Percentiles rank a stretch among this genome's conserved stretches.
Evolutionary conservation across 2,888 invertebrate species (phyloP).

Genomic region (Phyllotreta cruciferae): DNA sequence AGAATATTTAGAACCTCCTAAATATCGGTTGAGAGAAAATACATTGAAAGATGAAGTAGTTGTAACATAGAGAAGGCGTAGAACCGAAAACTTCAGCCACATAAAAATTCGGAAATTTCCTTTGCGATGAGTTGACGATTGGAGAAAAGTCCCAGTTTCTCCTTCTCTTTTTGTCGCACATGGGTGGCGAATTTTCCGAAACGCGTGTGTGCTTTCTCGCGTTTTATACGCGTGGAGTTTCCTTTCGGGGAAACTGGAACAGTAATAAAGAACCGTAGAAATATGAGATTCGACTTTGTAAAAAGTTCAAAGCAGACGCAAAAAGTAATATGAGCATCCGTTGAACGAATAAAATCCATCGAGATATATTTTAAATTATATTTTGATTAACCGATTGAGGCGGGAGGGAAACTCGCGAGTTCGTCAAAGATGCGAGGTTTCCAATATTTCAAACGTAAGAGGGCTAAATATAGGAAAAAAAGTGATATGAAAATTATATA

Average conservation of each 20-base stretch:
- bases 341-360: constrained; percentile 45
- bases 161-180: too few species aligned
- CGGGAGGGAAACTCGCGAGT: background rate
- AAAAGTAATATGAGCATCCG: constrained; percentile 45
- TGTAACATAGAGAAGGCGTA: too few species aligned
- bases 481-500: too few species aligned
- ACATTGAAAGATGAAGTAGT: too few species aligned
- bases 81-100: too few species aligned
- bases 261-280: constrained; percentile 50
- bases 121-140: constrained; percentile 37
- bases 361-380: constrained; percentile 51
- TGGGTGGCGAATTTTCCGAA: constrained; percentile 35
- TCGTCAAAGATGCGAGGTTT: background rate
- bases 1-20: too few species aligned
- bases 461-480: too few species aligned
- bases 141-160: constrained; percentile 11
- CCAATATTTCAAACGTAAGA: too few species aligned
- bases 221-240: constrained; percentile 51
- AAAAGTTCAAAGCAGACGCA: constrained; percentile 43
- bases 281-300: constrained; percentile 46
- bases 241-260: constrained; percentile 41
- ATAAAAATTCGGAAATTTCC: constrained; percentile 28
- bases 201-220: constrained; percentile 52
- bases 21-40: too few species aligned
- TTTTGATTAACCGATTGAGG: constrained; percentile 25